These are phyloP conservation scores for Oikopleura vanhoeffeni DNA, from an alignment of 23 tunicate genomes.

Conservation along the genomic window DNA sequence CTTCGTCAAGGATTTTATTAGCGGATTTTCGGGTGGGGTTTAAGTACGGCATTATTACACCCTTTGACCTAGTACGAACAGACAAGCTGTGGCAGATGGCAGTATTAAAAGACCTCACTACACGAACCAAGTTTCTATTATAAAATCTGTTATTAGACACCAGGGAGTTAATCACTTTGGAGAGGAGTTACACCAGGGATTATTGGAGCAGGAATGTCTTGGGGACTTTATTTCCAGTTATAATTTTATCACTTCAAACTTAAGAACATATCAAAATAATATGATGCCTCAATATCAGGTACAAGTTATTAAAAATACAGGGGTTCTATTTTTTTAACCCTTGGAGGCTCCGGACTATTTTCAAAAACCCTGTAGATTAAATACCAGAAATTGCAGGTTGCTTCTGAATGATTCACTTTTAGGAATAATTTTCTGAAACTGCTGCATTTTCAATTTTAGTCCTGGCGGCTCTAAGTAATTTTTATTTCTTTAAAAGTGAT, in stretches of 20 bases:
- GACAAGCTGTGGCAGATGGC: constrained; percentile 79
- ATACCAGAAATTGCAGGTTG: too few relatives aligned
- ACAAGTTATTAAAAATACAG: too few relatives aligned
- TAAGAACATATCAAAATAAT: background rate
- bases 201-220: constrained; percentile 60
- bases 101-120: constrained; percentile 36
- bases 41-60: constrained; percentile 58
- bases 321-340: too few relatives aligned
- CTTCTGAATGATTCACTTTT: too few relatives aligned
- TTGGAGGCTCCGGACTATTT: too few relatives aligned
- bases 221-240: constrained; percentile 51
- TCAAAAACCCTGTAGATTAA: too few relatives aligned
- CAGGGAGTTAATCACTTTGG: constrained; percentile 50
- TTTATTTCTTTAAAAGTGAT: too few relatives aligned
- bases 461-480: too few relatives aligned
- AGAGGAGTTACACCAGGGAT: constrained; percentile 60
- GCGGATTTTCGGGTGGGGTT: constrained; percentile 76
- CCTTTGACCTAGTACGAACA: constrained; percentile 62
- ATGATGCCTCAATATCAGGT: background rate
- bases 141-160: constrained; percentile 28
- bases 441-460: too few relatives aligned
- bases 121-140: constrained; percentile 40
- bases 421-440: too few relatives aligned
- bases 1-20: constrained; percentile 24
- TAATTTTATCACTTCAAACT: background rate